Evolutionary conservation across 2,113 vertebrate species (phyloP).

Genomic region (Peromyscus californicus): DNA sequence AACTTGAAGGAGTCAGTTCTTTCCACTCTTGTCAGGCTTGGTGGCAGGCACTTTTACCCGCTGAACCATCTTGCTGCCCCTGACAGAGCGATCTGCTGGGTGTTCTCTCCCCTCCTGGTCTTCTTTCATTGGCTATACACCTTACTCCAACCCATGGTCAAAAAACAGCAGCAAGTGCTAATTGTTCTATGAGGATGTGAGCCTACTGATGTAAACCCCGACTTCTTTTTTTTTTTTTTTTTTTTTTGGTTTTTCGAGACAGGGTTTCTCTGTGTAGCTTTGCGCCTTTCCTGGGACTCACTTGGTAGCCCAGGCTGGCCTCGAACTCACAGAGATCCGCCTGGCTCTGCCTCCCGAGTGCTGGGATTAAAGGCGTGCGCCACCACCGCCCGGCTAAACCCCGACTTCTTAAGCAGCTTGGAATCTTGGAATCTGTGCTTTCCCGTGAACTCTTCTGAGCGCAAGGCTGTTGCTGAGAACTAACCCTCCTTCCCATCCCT

Average conservation of each 20-base stretch:
- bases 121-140: background rate
- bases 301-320: too few relatives aligned
- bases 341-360: too few relatives aligned
- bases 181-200: background rate
- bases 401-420: too few relatives aligned
- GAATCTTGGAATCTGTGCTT: background rate
- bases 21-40: background rate
- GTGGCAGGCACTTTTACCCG: background rate
- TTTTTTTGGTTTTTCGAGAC: too few relatives aligned
- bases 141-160: background rate
- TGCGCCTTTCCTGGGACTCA: too few relatives aligned
- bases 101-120: background rate
- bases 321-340: too few relatives aligned
- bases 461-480: background rate
- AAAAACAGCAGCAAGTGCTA: background rate
- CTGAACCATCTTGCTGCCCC: background rate
- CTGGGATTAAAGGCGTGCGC: too few relatives aligned
- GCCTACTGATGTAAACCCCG: background rate
- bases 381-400: too few relatives aligned
- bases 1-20: background rate
- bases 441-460: background rate
- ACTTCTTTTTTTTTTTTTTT: too few relatives aligned
- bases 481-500: background rate
- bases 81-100: background rate
- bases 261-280: too few relatives aligned